These are phyloP conservation scores for Benitochromis conjunctus DNA, from an alignment of 2,113 vertebrate genomes.

Conservation along the genomic window DNA sequence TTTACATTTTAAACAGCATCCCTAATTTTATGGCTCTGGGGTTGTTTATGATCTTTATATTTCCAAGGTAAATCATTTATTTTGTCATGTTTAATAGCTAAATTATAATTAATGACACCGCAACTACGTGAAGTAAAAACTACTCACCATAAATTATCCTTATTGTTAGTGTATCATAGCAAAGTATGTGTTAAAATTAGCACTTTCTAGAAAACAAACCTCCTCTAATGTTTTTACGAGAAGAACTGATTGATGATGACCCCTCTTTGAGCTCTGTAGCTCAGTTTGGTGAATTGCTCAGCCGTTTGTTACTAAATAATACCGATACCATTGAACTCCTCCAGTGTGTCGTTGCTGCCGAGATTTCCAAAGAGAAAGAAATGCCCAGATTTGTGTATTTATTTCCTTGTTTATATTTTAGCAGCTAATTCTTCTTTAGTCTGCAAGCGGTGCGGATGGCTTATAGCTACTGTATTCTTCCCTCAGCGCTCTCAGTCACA, in stretches of 20 bases:
- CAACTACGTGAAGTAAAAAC: background rate
- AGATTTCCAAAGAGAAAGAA: background rate
- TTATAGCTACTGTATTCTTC: background rate
- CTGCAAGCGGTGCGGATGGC: background rate
- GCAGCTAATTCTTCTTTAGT: background rate
- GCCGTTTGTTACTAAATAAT: background rate
- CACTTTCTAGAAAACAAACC: background rate
- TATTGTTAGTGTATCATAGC: background rate
- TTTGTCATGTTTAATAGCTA: background rate
- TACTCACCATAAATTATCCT: background rate
- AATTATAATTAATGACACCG: background rate
- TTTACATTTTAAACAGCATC: background rate
- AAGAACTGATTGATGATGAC: background rate
- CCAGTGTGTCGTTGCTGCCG: background rate
- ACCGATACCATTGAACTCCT: background rate
- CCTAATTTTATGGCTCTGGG: background rate
- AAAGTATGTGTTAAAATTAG: background rate
- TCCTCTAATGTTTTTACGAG: background rate
- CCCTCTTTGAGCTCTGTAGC: background rate
- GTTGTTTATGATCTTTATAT: background rate
- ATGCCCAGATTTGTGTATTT: background rate
- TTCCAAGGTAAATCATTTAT: background rate
- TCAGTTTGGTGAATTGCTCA: background rate
- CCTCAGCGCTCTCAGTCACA: background rate
- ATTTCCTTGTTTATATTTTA: background rate